These are phyloP conservation scores for Huso huso DNA, from an alignment of 2,797 vertebrate species.

Conservation along the genomic window DNA sequence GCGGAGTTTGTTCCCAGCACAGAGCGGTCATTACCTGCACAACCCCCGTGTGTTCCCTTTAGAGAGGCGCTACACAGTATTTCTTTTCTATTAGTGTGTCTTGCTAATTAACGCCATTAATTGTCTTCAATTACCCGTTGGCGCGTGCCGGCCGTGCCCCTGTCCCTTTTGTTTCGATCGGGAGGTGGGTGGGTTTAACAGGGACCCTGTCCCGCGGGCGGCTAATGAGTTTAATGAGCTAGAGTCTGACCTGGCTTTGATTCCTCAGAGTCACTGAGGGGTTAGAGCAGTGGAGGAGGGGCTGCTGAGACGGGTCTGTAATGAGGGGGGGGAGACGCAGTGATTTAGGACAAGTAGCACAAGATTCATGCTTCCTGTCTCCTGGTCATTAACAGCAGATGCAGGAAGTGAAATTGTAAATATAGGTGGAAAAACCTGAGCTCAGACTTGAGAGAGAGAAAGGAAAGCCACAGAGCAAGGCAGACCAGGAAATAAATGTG, in stretches of 20 bases:
- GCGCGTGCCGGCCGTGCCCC: constrained; percentile 29
- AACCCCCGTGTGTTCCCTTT: too few species aligned
- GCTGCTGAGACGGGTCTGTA: neutral
- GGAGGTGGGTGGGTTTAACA: constrained; percentile 27
- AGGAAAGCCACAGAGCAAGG: too few species aligned
- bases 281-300: neutral
- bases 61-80: neutral
- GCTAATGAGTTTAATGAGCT: constrained; percentile 9
- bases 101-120: constrained; percentile 42
- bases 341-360: constrained; percentile 38
- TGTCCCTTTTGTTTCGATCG: constrained; percentile 32
- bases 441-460: too few species aligned
- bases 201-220: constrained; percentile 14
- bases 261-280: too few species aligned
- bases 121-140: constrained; percentile 42
- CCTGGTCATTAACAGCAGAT: constrained; percentile 52
- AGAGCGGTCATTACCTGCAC: too few species aligned
- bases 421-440: too few species aligned
- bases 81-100: too few species aligned
- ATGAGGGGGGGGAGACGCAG: neutral
- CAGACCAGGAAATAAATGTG: too few species aligned
- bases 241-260: constrained; percentile 12
- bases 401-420: constrained; percentile 32
- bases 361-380: constrained; percentile 36
- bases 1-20: too few species aligned